A percentile compares a stretch with the other conserved stretches of the same genome.
Evolutionary conservation across 1,140 invertebrate genomes (phyloP).

Genomic region (Drosophila ananassae): DNA sequence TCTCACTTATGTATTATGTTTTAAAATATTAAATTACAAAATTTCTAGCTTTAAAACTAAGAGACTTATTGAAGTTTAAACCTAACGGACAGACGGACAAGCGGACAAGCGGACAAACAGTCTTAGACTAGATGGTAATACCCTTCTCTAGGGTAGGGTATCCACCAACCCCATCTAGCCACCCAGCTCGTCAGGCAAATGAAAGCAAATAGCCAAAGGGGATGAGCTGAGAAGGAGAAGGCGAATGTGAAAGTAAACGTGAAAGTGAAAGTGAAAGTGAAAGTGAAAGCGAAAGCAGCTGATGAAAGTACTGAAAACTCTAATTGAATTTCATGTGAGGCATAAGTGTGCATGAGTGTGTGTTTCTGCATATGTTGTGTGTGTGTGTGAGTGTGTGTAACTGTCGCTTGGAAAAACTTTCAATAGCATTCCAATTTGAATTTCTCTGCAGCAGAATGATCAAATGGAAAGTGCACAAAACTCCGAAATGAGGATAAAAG

Average conservation of each 20-base stretch:
- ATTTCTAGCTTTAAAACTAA: too few relatives aligned
- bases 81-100: too few relatives aligned
- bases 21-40: too few relatives aligned
- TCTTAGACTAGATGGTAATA: not conserved
- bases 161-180: not conserved
- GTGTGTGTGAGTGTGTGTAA: slow-evolving; percentile 9
- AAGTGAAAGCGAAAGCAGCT: slow-evolving; percentile 25
- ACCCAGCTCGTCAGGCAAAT: slow-evolving; percentile 45
- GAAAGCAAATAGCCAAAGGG: slow-evolving; percentile 53
- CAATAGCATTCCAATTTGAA: slow-evolving; percentile 68
- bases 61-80: too few relatives aligned
- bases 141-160: not conserved
- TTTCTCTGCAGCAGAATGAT: slow-evolving; percentile 17
- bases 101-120: too few relatives aligned
- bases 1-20: too few relatives aligned
- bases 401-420: slow-evolving; percentile 56
- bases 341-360: slow-evolving; percentile 1
- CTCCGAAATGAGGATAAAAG: not conserved
- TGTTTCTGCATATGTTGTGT: slow-evolving; percentile 1
- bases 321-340: slow-evolving; percentile 68
- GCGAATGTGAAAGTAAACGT: slow-evolving; percentile 1
- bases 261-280: not conserved
- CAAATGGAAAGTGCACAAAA: slow-evolving; percentile 17
- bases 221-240: slow-evolving; percentile 2
- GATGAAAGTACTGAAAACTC: slow-evolving; percentile 70